phyloP scores from a whole-genome alignment of 2,797 vertebrate genomes.

The Mus minutoides region DNA sequence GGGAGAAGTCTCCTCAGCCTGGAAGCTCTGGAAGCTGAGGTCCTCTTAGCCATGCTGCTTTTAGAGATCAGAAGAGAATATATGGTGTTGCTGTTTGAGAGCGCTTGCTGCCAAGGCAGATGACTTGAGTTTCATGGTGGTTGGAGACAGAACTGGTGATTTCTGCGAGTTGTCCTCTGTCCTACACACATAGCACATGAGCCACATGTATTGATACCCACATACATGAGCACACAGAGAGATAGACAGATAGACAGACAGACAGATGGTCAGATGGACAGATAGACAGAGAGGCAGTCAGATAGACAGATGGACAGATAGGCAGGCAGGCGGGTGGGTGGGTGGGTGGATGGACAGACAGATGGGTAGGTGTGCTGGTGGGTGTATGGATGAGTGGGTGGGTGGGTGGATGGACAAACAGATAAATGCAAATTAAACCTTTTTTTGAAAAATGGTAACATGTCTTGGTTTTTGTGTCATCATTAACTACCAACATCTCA shows the following conservation, averaged over 20 bases:
- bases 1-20: neutral
- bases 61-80: neutral
- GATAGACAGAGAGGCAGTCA: fast-evolving
- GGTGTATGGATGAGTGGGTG: no score
- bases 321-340: neutral
- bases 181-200: neutral
- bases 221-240: neutral
- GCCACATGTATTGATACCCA: neutral
- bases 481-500: neutral
- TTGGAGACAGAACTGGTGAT: neutral
- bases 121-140: neutral
- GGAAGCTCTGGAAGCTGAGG: neutral
- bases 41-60: neutral
- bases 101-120: neutral
- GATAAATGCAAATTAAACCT: neutral
- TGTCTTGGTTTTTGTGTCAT: fast-evolving
- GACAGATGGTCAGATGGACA: fast-evolving
- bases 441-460: neutral
- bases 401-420: neutral
- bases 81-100: neutral
- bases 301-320: fast-evolving
- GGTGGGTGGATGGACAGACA: no score
- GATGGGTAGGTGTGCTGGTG: no score
- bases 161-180: neutral
- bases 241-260: neutral